Evolutionary conservation across 2,888 invertebrate genomes (phyloP).

Genomic region (Argyresthia goedartella): DNA sequence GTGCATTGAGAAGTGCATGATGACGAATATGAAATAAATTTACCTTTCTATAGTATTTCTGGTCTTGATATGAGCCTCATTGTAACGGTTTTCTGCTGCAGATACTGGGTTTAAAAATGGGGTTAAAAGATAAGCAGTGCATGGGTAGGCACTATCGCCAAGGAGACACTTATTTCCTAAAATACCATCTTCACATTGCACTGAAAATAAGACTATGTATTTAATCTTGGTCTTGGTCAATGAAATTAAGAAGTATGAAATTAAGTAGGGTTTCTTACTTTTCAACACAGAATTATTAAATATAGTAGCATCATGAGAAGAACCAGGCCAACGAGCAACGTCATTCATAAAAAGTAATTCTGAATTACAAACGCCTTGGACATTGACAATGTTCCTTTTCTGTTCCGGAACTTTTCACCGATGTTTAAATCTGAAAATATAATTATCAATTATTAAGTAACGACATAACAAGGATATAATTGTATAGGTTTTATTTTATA

Average conservation of each 20-base stretch:
- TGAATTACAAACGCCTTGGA: slow-evolving; percentile 13
- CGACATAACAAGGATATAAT: not conserved
- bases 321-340: slow-evolving; percentile 10
- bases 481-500: not conserved
- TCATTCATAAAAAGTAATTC: slow-evolving; percentile 8
- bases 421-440: slow-evolving; percentile 1
- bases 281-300: slow-evolving; percentile 8
- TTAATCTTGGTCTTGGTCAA: too few species aligned
- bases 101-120: slow-evolving; percentile 4
- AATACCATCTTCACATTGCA: too few species aligned
- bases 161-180: too few species aligned
- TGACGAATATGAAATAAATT: not conserved
- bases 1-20: not conserved
- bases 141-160: too few species aligned
- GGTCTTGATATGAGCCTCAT: slow-evolving; percentile 5
- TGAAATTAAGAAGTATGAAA: too few species aligned
- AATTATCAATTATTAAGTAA: not conserved
- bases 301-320: slow-evolving; percentile 11
- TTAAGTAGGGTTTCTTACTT: too few species aligned
- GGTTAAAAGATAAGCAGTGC: too few species aligned
- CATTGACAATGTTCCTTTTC: slow-evolving; percentile 15
- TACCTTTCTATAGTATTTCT: slow-evolving; percentile 7
- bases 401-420: slow-evolving; percentile 13
- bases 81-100: slow-evolving; percentile 4
- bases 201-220: too few species aligned